Percentiles rank a stretch among this genome's conserved stretches.
These are phyloP conservation scores for Pogonognathellus flavescens DNA, from an alignment of 1,140 invertebrate species.

Conservation along the genomic window DNA sequence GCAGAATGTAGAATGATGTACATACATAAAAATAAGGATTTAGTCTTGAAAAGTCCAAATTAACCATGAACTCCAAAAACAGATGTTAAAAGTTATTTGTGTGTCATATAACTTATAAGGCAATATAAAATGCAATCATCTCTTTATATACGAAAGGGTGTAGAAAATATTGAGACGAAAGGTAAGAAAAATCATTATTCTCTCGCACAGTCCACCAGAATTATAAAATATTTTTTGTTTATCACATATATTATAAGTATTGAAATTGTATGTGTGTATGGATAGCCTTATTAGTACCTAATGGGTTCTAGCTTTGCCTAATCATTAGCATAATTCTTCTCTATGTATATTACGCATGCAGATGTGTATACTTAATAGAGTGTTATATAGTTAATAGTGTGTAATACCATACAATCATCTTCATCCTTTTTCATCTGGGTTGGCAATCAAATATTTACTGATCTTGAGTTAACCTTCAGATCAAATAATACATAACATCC, in stretches of 20 bases:
- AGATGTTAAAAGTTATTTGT: not conserved
- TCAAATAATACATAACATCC: slow-evolving; percentile 1
- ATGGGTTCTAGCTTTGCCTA: not conserved
- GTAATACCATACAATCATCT: slow-evolving; percentile 25
- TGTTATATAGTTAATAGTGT: not conserved
- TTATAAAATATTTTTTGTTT: no score
- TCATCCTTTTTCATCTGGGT: slow-evolving; percentile 8
- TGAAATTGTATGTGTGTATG: no score
- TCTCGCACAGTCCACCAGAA: no score
- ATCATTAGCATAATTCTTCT: not conserved
- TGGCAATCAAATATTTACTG: slow-evolving; percentile 27
- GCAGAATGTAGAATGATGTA: no score
- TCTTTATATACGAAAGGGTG: no score
- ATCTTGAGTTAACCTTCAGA: slow-evolving; percentile 38
- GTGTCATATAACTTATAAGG: no score
- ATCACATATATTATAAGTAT: no score
- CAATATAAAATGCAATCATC: no score
- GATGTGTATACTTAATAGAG: no score
- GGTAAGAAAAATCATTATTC: no score
- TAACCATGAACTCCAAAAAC: slow-evolving; percentile 37
- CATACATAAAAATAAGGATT: not conserved
- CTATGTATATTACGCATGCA: no score
- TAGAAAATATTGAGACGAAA: no score
- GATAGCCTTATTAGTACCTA: not conserved
- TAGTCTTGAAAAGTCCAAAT: slow-evolving; percentile 19